phyloP scores from a whole-genome alignment of 2,888 invertebrate species.

The Flexamia atlantica region DNA sequence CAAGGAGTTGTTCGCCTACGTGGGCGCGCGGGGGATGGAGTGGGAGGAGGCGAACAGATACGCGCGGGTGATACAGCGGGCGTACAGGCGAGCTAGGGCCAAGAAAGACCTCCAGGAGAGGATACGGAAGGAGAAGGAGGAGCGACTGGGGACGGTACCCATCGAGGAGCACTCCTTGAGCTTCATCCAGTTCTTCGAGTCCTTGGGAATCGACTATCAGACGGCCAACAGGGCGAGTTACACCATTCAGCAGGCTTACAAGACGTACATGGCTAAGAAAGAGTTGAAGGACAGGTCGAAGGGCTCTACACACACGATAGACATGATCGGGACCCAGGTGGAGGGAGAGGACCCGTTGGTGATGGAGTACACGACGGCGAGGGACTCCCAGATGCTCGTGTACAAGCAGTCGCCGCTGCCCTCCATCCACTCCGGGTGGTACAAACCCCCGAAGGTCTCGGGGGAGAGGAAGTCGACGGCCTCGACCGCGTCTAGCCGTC shows the following conservation, averaged over 20 bases:
- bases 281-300: neutral
- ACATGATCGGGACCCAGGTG: neutral
- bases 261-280: slow-evolving; percentile 24
- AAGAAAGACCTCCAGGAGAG: slow-evolving; percentile 69
- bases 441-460: neutral
- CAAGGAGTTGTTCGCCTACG: slow-evolving; percentile 58
- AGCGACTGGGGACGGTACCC: slow-evolving; percentile 30
- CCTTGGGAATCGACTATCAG: neutral
- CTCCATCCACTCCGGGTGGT: slow-evolving; percentile 17
- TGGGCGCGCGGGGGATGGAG: slow-evolving; percentile 47
- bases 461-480: neutral
- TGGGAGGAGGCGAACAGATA: slow-evolving; percentile 61
- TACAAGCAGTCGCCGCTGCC: slow-evolving; percentile 19
- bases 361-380: neutral
- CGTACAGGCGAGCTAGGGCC: slow-evolving; percentile 51
- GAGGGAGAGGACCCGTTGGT: neutral
- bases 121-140: slow-evolving; percentile 69
- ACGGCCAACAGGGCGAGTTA: slow-evolving; percentile 4
- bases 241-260: slow-evolving; percentile 11
- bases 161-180: neutral
- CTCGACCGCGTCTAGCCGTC: neutral
- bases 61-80: slow-evolving; percentile 61
- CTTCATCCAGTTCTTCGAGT: slow-evolving; percentile 21
- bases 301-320: slow-evolving; percentile 32
- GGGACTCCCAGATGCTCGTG: slow-evolving; percentile 17